A percentile compares a stretch with the other conserved stretches of the same genome.
phyloP scores from a whole-genome alignment of 2,113 vertebrate species.

The Catharus bicknelli region DNA sequence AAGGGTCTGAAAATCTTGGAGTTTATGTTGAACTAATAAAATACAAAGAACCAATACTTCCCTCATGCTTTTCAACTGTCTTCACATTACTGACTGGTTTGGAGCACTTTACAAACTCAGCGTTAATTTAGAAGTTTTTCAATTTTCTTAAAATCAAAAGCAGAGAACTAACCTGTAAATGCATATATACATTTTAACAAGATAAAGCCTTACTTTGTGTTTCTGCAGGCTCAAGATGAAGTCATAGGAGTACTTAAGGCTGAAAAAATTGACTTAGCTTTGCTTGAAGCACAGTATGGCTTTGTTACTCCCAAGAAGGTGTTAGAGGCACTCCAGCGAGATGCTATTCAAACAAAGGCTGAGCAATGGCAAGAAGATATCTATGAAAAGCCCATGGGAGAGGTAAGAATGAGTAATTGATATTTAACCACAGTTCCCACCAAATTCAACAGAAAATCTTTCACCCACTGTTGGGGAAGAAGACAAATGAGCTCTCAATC shows the following conservation, averaged over 20 bases:
- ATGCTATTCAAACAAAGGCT: constrained; percentile 86
- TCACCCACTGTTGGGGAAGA: not conserved
- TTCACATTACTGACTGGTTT: not conserved
- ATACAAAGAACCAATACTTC: not conserved
- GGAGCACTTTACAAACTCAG: not conserved
- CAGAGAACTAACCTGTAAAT: not conserved
- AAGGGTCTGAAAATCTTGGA: not conserved
- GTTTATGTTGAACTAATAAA: not conserved
- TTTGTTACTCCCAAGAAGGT: constrained; percentile 93
- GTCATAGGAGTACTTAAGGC: constrained; percentile 95
- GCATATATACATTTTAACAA: constrained; percentile 4
- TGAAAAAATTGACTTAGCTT: constrained; percentile 92
- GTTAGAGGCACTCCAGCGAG: constrained; percentile 92
- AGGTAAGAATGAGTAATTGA: constrained; percentile 76
- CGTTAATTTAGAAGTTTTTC: not conserved
- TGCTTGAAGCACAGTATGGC: constrained; percentile 94
- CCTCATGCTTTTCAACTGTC: not conserved
- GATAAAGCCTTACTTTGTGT: constrained; percentile 43
- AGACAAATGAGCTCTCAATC: not conserved
- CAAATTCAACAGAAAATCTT: not conserved
- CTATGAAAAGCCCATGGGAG: constrained; percentile 93
- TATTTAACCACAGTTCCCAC: not conserved
- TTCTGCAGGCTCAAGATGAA: constrained; percentile 92
- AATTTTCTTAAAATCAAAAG: not conserved
- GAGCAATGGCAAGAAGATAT: constrained; percentile 86